A percentile compares a stretch with the other conserved stretches of the same genome.
phyloP scores from a whole-genome alignment of 2,888 invertebrate species.

The Harpalus rubripes region DNA sequence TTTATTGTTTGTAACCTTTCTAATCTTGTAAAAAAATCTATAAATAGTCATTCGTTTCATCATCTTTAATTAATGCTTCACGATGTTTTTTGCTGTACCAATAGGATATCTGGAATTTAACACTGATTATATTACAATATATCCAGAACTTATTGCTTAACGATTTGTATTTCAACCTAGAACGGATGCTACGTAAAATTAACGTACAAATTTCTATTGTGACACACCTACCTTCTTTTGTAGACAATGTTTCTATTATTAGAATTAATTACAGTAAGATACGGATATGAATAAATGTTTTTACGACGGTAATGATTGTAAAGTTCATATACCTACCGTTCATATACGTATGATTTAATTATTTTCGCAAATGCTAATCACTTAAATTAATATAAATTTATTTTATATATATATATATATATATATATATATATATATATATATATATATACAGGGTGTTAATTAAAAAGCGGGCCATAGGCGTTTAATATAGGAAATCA shows the following conservation, averaged over 20 bases:
- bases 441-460: too few species aligned
- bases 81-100: constrained; percentile 24
- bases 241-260: not conserved
- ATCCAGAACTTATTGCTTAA: not conserved
- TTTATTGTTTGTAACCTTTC: constrained; percentile 16
- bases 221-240: constrained; percentile 1
- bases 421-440: too few species aligned
- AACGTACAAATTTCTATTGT: not conserved
- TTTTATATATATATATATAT: too few species aligned
- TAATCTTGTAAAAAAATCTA: constrained; percentile 16
- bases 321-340: too few species aligned
- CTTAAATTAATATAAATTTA: too few species aligned
- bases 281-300: not conserved
- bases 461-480: too few species aligned
- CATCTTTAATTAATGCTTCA: constrained; percentile 38
- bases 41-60: constrained; percentile 37
- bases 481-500: too few species aligned
- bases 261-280: not conserved
- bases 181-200: constrained; percentile 41
- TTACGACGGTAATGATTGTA: too few species aligned
- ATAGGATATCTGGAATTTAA: constrained; percentile 9
- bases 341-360: too few species aligned
- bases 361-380: too few species aligned
- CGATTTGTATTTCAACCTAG: constrained; percentile 21
- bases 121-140: not conserved